Conservation (phyloP, 1,140 invertebrate species). For the Chrysopa pallens region DNA sequence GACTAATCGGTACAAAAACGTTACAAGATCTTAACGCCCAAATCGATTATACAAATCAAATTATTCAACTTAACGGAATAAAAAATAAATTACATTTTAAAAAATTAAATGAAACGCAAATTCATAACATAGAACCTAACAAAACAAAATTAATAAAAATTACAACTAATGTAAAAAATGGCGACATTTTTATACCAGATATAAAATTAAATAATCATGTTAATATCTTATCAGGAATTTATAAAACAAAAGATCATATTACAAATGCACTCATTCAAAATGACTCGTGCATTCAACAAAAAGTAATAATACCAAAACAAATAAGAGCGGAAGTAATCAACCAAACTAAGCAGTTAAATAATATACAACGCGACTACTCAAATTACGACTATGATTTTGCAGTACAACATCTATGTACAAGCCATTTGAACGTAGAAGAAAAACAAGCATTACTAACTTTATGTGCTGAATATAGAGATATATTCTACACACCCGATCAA, state of each 20-base stretch:
- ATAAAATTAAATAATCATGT: not conserved
- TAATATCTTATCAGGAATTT: not conserved
- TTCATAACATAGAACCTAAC: not conserved
- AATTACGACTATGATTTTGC: not conserved
- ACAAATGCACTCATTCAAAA: not conserved
- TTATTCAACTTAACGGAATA: not conserved
- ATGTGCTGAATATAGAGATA: slow-evolving; percentile 1
- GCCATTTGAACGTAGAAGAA: slow-evolving; percentile 3
- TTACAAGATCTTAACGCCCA: not conserved
- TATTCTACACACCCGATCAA: slow-evolving; percentile 3
- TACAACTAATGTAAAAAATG: not conserved
- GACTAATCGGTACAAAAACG: not conserved
- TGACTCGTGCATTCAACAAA: not conserved
- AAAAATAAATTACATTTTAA: too few species aligned
- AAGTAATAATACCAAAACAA: not conserved
- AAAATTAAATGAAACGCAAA: not conserved
- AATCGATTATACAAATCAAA: not conserved
- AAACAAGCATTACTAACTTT: slow-evolving; percentile 1
- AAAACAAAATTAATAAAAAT: not conserved
- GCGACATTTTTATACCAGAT: not conserved
- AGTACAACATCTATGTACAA: not conserved
- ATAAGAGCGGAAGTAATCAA: not conserved
- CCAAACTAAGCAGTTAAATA: not conserved
- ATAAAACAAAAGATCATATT: not conserved
- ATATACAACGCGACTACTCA: too few species aligned